These are phyloP conservation scores for Aurelia sp. DNA, from an alignment of 30 jellyfish, hydroid and myxozoan species.

Conservation along the genomic window DNA sequence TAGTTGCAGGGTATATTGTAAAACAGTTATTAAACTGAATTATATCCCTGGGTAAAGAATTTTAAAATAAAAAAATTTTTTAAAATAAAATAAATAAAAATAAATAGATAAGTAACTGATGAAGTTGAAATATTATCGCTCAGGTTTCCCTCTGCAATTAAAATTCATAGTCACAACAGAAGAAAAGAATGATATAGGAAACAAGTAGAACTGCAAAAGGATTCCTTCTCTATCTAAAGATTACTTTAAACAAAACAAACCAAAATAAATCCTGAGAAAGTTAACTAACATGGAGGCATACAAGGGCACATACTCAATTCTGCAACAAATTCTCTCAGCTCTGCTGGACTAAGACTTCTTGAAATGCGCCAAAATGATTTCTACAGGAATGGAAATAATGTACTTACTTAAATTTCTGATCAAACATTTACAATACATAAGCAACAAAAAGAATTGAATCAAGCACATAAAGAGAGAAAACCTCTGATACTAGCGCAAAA, in stretches of 20 bases:
- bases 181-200: too few relatives aligned
- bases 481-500: too few relatives aligned
- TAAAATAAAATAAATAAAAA: too few relatives aligned
- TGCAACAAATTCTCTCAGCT: constrained; percentile 39
- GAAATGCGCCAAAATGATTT: constrained; percentile 92
- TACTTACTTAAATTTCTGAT: neutral
- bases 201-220: neutral
- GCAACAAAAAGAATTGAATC: too few relatives aligned
- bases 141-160: neutral
- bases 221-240: neutral
- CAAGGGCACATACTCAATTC: constrained; percentile 28
- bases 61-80: too few relatives aligned
- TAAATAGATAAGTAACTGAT: neutral
- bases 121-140: neutral
- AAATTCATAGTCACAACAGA: too few relatives aligned
- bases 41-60: too few relatives aligned
- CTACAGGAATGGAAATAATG: constrained; percentile 23
- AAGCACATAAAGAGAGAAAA: too few relatives aligned
- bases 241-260: neutral
- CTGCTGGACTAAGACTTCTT: constrained; percentile 55
- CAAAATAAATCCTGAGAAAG: neutral
- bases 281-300: too few relatives aligned
- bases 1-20: too few relatives aligned
- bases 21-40: too few relatives aligned
- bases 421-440: too few relatives aligned